Evolutionary conservation across 2,888 invertebrate species (phyloP).

Genomic region (Cephonodes hylas): DNA sequence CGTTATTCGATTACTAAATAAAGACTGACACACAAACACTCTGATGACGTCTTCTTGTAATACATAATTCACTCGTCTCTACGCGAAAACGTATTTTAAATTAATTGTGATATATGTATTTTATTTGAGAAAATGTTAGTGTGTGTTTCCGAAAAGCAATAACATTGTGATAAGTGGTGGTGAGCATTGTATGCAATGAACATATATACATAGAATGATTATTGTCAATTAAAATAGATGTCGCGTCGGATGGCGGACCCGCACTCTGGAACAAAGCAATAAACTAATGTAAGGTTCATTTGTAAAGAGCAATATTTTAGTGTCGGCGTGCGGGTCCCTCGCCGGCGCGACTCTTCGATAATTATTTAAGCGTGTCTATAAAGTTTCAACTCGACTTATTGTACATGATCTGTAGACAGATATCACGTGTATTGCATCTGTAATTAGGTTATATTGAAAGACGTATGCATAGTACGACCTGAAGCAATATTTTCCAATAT

Average conservation of each 20-base stretch:
- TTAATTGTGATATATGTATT: slow-evolving; percentile 71
- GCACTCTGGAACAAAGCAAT: slow-evolving; percentile 24
- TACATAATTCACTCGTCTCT: slow-evolving; percentile 37
- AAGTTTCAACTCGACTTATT: slow-evolving; percentile 14
- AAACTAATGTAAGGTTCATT: slow-evolving; percentile 23
- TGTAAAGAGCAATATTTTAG: background rate
- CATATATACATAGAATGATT: slow-evolving; percentile 54
- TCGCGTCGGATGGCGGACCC: slow-evolving; percentile 37
- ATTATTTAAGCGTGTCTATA: slow-evolving; percentile 11
- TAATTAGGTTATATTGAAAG: slow-evolving; percentile 37
- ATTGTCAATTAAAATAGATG: slow-evolving; percentile 66
- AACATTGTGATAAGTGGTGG: slow-evolving; percentile 73
- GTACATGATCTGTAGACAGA: slow-evolving; percentile 34
- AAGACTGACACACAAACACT: slow-evolving; percentile 64
- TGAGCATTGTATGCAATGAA: slow-evolving; percentile 58
- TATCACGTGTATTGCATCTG: slow-evolving; percentile 29
- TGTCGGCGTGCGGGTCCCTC: background rate
- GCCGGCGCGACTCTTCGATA: background rate
- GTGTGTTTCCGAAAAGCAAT: slow-evolving; percentile 77
- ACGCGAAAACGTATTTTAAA: slow-evolving; percentile 59
- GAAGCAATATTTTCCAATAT: slow-evolving; percentile 64
- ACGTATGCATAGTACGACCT: slow-evolving; percentile 41
- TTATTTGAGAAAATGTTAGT: slow-evolving; percentile 61
- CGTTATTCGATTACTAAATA: slow-evolving; percentile 45
- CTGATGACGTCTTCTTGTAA: slow-evolving; percentile 43